Evolutionary conservation across 2,888 invertebrate genomes (phyloP).

Genomic region (Stenodema calcarata): DNA sequence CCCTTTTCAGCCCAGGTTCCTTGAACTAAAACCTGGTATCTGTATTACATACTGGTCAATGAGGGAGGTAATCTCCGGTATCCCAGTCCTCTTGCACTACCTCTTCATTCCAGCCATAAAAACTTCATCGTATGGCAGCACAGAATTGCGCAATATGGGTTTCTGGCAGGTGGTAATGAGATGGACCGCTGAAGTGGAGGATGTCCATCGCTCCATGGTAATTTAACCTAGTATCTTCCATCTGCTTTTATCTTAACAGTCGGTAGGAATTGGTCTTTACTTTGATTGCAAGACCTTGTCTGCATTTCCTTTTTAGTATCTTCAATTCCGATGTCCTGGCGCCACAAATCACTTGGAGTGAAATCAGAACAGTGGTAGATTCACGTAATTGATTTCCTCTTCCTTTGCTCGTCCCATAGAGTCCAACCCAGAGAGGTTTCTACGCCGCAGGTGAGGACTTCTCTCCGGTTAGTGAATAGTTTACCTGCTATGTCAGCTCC

Average conservation of each 20-base stretch:
- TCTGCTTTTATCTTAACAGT: slow-evolving; percentile 21
- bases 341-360: background rate
- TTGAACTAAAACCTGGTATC: too few relatives aligned
- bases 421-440: slow-evolving; percentile 55
- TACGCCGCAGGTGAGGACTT: slow-evolving; percentile 47
- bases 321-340: background rate
- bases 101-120: slow-evolving; percentile 15
- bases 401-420: slow-evolving; percentile 42
- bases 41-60: too few relatives aligned
- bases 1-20: too few relatives aligned
- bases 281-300: background rate
- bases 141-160: background rate
- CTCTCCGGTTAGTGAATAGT: slow-evolving; percentile 50
- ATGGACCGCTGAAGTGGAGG: slow-evolving; percentile 2
- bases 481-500: slow-evolving; percentile 34
- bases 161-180: background rate
- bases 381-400: background rate
- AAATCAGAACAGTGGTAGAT: slow-evolving; percentile 29
- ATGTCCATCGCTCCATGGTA: slow-evolving; percentile 41
- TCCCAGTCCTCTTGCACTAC: background rate
- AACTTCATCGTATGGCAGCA: background rate
- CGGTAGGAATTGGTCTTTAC: slow-evolving; percentile 38
- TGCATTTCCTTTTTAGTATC: background rate
- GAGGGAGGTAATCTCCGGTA: slow-evolving; percentile 35
- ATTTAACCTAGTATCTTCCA: slow-evolving; percentile 33